Base-by-base conservation (phyloP, 2,888 invertebrate species). In the Plagiodera versicolora region DNA sequence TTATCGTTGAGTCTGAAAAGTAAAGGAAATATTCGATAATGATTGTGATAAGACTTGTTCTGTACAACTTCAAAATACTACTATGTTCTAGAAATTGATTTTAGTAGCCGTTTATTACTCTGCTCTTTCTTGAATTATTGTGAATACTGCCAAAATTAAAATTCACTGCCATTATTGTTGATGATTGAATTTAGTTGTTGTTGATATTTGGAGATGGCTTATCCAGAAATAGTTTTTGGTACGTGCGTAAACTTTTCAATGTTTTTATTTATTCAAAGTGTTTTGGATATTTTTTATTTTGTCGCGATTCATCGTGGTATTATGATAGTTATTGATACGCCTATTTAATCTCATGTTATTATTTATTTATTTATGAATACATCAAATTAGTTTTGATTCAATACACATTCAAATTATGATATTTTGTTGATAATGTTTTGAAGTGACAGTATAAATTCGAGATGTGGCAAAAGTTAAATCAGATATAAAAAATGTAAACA, bases 91-190 rank as follows among this genome's bases (percentile, higher is more conserved):
- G 24, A n/a, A n/a, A 39, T 14, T 6, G n/a, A 17, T 20, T 19
- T 39, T 53, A 44, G 10, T 20, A 11, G 19, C 5, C 5, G 10
- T 24, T 16, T 19, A 44, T 53, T 16, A 20, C 28, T 45, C 46
- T 46, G 39, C 20, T 45, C 5, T 53, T 53, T 44, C 20, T 53
- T 53, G 11, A 28, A 24, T 8, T 4, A 44, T 53, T 16, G 28
- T 44, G 24, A 64, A 58, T 60, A 66, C 67, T 67, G 67, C 67
- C 67, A 65, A 62, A 64, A 59, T 47, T 52, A 59, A 50, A 64
- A 56, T 45, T 66, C 66, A 66, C 66, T 66, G 66, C 66, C 66
- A 66, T 64, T 65, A 59, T 65, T 63, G 65, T 67, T 67, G 61
- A 64, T 67, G 60, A 65, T 65, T 65, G 18, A 46, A 17, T 17